Base-by-base conservation (phyloP, 1,140 invertebrate species). In the Microplitis mediator region DNA sequence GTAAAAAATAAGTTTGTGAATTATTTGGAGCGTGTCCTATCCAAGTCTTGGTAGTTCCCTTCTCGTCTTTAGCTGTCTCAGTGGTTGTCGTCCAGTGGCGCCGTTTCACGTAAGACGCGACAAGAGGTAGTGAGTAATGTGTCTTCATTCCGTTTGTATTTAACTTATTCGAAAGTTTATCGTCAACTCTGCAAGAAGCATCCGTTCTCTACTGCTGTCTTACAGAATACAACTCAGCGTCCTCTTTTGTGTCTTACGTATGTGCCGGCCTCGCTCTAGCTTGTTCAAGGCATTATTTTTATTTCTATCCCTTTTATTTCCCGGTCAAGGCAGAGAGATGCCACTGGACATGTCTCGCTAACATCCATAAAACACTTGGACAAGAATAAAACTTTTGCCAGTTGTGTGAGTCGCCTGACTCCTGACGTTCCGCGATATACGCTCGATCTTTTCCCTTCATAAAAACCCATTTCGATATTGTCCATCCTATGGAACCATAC, bases 81-180 rank as follows among this genome's bases (percentile, higher is more conserved):
- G 45, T 23, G n/a, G 45, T 65, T 65, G 61, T 31, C 63, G 35
- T 54, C 16, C 32, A 64, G 32, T 61, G 69, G 69, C 69, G 69
- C 69, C 69, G 39, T 50, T 71, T 35, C 39, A 61, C 61, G 69
- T 64, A 34, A 35, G 36, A 63, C 58, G 36, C 50, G 69, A 71
- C 69, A 54, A 52, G 56, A 71, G 69, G 39, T 52, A 71, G 69
- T 71, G 67, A 74, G 66, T 74, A 74, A 74, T 74, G 72, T 69
- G 61, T 74, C 72, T 74, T 74, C 72, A 74, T 74, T 74, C 67
- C 72, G 67, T 74, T 69, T 65, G 72, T 74, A 69, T 74, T 74
- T 74, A 74, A 74, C 72, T 74, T 70, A 74, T 74, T 74, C 61
- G 45, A 69, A 74, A 74, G 66, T 69, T 74, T 74, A 70, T 69